phyloP scores from a whole-genome alignment of 2,888 invertebrate genomes.

The Salticus scenicus region DNA sequence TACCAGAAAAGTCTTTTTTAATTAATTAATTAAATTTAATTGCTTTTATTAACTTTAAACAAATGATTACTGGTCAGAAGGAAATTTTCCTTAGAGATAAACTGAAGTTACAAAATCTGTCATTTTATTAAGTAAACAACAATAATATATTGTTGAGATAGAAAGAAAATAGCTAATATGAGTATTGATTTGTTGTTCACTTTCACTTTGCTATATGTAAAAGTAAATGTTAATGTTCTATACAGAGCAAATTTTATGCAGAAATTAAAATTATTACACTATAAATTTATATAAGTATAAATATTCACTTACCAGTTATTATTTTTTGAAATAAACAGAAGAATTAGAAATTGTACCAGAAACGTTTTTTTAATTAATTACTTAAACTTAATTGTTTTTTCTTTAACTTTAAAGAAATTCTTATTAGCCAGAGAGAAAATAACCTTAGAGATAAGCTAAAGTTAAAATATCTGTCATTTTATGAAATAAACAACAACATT shows the following conservation, averaged over 20 bases:
- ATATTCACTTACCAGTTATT: too few species aligned
- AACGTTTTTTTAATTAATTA: slow-evolving; percentile 8
- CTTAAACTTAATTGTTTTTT: slow-evolving; percentile 12
- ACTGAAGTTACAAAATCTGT: background rate
- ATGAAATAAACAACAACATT: background rate
- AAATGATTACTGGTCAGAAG: background rate
- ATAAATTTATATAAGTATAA: too few species aligned
- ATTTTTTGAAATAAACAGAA: too few species aligned
- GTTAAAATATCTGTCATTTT: background rate
- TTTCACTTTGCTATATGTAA: too few species aligned
- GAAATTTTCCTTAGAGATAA: background rate
- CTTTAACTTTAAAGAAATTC: background rate
- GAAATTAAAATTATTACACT: too few species aligned
- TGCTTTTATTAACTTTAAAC: background rate
- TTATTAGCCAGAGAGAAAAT: background rate
- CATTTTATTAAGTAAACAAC: background rate
- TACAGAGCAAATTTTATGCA: too few species aligned
- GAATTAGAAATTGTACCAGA: too few species aligned
- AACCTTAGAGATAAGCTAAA: background rate
- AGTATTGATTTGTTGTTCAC: too few species aligned
- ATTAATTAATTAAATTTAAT: slow-evolving; percentile 9
- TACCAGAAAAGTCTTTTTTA: slow-evolving; percentile 16
- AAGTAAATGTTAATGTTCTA: too few species aligned
- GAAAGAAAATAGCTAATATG: too few species aligned
- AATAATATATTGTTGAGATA: too few species aligned